These are phyloP conservation scores for Arctopsyche grandis DNA, from an alignment of 1,140 invertebrate species.

Conservation along the genomic window DNA sequence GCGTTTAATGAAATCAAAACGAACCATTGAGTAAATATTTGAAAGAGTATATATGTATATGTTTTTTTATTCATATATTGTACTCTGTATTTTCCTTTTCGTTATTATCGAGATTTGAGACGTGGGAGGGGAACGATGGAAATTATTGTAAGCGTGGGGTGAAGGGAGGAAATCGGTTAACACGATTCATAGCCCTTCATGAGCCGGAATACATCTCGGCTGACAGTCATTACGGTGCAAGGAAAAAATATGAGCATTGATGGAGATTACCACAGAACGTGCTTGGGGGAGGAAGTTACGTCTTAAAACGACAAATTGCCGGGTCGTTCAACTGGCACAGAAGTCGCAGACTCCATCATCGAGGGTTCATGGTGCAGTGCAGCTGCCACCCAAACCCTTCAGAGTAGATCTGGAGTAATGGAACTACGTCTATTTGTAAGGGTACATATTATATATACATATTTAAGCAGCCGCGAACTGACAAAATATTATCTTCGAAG, in stretches of 20 bases:
- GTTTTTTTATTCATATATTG: too few species aligned
- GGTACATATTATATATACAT: too few species aligned
- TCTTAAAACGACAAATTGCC: slow-evolving; percentile 27
- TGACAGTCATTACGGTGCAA: slow-evolving; percentile 31
- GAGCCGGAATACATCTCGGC: neutral
- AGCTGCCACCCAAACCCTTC: slow-evolving; percentile 4
- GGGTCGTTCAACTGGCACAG: slow-evolving; percentile 6
- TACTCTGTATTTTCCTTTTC: neutral
- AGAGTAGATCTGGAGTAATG: too few species aligned
- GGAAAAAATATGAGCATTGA: slow-evolving; percentile 31
- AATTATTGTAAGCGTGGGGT: neutral
- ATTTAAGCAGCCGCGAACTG: too few species aligned
- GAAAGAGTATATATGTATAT: too few species aligned
- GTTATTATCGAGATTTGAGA: neutral
- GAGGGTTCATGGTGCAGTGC: slow-evolving; percentile 12
- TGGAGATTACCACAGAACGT: slow-evolving; percentile 35
- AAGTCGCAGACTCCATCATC: slow-evolving; percentile 26
- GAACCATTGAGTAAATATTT: too few species aligned
- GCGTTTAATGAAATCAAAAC: too few species aligned
- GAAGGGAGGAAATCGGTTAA: slow-evolving; percentile 19
- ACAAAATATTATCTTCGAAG: too few species aligned
- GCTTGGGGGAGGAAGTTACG: slow-evolving; percentile 21
- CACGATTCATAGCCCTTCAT: slow-evolving; percentile 24
- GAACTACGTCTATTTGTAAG: too few species aligned
- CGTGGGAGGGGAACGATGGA: neutral